Percentiles rank a stretch among this genome's conserved stretches.
These are phyloP conservation scores for Hybognathus amarus DNA, from an alignment of 2,797 vertebrate genomes.

Conservation along the genomic window DNA sequence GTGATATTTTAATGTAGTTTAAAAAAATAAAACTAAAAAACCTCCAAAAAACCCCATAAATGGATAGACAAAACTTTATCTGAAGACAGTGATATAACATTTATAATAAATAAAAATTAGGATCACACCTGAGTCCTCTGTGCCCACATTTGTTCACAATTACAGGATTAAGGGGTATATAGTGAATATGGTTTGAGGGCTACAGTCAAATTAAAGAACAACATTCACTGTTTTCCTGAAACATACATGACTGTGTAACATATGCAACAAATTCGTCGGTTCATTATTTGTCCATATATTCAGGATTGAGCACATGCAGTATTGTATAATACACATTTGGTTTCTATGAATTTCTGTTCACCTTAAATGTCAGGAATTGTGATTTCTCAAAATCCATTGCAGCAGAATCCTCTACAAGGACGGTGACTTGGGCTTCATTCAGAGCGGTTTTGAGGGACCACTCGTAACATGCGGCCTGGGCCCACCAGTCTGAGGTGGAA, in stretches of 20 bases:
- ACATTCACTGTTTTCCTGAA: neutral
- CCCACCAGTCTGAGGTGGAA: slow-evolving; percentile 92
- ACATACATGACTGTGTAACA: neutral
- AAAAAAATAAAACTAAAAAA: no score
- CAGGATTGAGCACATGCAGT: neutral
- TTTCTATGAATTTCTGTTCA: slow-evolving; percentile 49
- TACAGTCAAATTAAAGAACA: neutral
- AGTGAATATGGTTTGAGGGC: no score
- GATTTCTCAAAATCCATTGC: slow-evolving; percentile 94
- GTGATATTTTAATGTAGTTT: no score
- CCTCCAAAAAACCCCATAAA: no score
- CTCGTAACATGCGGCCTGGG: slow-evolving; percentile 86
- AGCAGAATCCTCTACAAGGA: slow-evolving; percentile 92
- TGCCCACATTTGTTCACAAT: no score
- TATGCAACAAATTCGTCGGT: neutral
- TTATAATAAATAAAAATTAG: no score
- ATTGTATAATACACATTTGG: neutral
- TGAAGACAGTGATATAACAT: no score
- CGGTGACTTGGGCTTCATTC: slow-evolving; percentile 96
- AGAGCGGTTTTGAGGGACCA: slow-evolving; percentile 94
- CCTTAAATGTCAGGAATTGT: slow-evolving; percentile 86
- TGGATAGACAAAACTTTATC: no score
- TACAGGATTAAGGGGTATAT: no score
- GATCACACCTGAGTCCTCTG: no score
- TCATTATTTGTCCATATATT: neutral